Evolutionary conservation across 2,888 invertebrate species (phyloP), one percentile per base, ranked within the genome.

Genomic region (Poecilus cupreus): DNA sequence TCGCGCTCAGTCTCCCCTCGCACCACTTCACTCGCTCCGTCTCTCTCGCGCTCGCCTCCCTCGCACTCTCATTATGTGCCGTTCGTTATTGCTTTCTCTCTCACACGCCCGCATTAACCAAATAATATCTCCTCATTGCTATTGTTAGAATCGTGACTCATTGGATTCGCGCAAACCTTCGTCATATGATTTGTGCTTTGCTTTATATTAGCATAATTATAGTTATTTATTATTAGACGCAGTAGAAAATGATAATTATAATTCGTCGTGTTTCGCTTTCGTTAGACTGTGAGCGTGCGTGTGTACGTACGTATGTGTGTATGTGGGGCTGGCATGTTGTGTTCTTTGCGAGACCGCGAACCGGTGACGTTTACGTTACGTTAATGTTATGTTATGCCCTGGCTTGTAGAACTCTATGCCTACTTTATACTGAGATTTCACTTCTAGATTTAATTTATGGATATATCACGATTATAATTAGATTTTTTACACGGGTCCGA

Each of bases 81-180:
- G 39, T n/a, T 76, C 24, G 26, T 75, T 4, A 37, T 49, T 32
- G 51, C 80, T 24, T 70, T 84, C 84, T 84, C 83, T 68, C 83
- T 83, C 82, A 49, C 82, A 78, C 81, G 60, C 82, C 82, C 68
- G 82, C 81, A 82, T 82, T 83, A 78, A 83, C 64, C 79, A 80
- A 83, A 57, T 82, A 83, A 72, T 68, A 76, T 80, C 82, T 37
- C 82, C 83, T 84, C 82, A 80, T 81, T 83, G 82, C 83, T 84
- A 83, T 84, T 81, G 81, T 81, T 81, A 81, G 81, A 81, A 75
- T 60, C 81, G 81, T 81, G 81, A 81, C 60, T 81, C 81, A 81
- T 81, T 81, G 81, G 81, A 81, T 81, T 81, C 81, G 75, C 60
- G 64, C 57, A 75, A 81, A 81, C 81, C 81, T 81, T 81, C 81